A percentile compares a stretch with the other conserved stretches of the same genome.
Conservation (phyloP, 1,140 invertebrate genomes). For the Patella vulgata region DNA sequence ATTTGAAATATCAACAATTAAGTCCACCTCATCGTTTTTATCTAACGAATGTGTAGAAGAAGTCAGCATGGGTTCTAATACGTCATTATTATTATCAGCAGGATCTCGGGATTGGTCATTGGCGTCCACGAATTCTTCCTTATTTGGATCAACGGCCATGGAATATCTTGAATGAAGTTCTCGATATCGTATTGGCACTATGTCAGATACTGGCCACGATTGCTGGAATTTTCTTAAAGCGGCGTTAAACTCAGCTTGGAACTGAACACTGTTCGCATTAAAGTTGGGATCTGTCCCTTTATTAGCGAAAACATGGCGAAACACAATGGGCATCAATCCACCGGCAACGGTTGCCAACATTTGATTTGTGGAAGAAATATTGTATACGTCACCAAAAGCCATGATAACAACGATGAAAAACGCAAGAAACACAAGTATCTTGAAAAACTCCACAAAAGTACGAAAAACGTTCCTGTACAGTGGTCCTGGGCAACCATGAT, state of each 20-base stretch:
- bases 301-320: conserved; percentile 43
- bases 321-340: conserved; percentile 50
- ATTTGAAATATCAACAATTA: conserved; percentile 25
- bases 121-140: neutral
- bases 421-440: conserved; percentile 45
- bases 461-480: conserved; percentile 26
- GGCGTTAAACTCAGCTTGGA: conserved; percentile 36
- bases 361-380: conserved; percentile 49
- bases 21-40: conserved; percentile 11
- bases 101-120: neutral
- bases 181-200: conserved; percentile 21
- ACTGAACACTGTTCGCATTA: conserved; percentile 43
- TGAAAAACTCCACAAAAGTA: conserved; percentile 32
- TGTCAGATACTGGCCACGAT: conserved; percentile 46
- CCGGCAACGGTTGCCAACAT: conserved; percentile 48
- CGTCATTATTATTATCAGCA: too few species aligned
- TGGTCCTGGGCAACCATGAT: conserved; percentile 42
- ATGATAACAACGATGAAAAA: conserved; percentile 51
- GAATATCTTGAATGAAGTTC: neutral
- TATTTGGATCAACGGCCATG: neutral
- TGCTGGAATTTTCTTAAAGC: conserved; percentile 40
- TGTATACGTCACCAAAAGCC: conserved; percentile 49
- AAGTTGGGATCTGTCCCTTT: conserved; percentile 16
- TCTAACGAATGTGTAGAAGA: neutral
- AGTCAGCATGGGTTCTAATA: neutral